Percentiles rank a stretch among this genome's conserved stretches.
phyloP scores from a whole-genome alignment of 2,888 invertebrate species.

The Cephus sareptanus region DNA sequence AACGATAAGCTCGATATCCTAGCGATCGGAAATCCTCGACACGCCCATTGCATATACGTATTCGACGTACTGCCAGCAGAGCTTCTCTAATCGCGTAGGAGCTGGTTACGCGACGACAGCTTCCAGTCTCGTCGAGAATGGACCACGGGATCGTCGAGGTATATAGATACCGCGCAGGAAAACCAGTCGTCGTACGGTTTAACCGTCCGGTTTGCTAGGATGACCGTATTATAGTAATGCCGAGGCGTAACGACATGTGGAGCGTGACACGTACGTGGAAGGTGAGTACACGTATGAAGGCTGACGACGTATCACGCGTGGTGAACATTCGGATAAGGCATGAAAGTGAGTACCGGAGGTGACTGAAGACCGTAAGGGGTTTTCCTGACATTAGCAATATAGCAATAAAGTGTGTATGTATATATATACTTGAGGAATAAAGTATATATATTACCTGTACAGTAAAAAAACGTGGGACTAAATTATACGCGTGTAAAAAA shows the following conservation, averaged over 20 bases:
- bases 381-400: background rate
- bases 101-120: constrained; percentile 7
- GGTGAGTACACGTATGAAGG: background rate
- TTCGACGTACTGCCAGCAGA: background rate
- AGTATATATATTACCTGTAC: background rate
- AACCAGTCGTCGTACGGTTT: constrained; percentile 28
- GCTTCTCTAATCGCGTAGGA: background rate
- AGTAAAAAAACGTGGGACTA: background rate
- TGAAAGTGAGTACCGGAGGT: background rate
- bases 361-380: background rate
- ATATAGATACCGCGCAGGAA: background rate
- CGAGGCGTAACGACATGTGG: constrained; percentile 38
- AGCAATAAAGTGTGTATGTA: too few species aligned
- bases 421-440: too few species aligned
- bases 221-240: constrained; percentile 28
- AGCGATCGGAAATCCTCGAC: background rate
- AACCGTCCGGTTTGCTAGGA: constrained; percentile 49
- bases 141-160: background rate
- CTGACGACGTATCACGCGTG: background rate
- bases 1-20: background rate
- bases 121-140: constrained; percentile 29
- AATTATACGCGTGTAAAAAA: background rate
- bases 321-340: background rate
- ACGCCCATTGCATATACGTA: background rate
- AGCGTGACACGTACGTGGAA: constrained; percentile 34